Percentiles rank a stretch among this genome's conserved stretches.
These are phyloP conservation scores for Cheilosia grossa DNA, from an alignment of 2,888 invertebrate species.

Conservation along the genomic window DNA sequence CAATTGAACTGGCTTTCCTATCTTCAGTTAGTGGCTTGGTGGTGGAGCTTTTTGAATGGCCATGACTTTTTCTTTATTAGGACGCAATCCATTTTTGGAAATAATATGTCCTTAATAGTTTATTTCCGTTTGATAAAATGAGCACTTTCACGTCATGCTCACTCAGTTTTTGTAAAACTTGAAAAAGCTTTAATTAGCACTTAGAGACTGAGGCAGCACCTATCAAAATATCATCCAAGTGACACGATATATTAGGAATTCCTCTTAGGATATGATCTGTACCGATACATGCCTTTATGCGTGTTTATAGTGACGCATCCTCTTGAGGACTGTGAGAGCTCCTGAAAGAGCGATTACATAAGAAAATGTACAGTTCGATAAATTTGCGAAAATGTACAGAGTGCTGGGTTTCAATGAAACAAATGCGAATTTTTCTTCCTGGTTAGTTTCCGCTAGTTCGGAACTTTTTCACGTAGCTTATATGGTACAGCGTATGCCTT, in stretches of 20 bases:
- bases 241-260: neutral
- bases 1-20: too few species aligned
- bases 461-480: too few species aligned
- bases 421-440: neutral
- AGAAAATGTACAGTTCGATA: neutral
- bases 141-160: neutral
- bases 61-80: too few species aligned
- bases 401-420: neutral
- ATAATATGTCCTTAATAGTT: neutral
- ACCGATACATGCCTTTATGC: neutral
- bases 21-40: too few species aligned
- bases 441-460: too few species aligned
- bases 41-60: too few species aligned
- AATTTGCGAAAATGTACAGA: neutral
- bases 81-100: neutral
- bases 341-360: neutral
- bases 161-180: neutral
- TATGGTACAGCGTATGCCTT: neutral
- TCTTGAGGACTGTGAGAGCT: neutral
- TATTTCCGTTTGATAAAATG: neutral
- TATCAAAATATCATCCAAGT: neutral
- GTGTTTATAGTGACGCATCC: conserved; percentile 8
- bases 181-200: neutral
- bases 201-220: neutral
- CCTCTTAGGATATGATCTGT: conserved; percentile 2